Conservation (phyloP, 1,140 invertebrate species). For the Anastatus disparis region DNA sequence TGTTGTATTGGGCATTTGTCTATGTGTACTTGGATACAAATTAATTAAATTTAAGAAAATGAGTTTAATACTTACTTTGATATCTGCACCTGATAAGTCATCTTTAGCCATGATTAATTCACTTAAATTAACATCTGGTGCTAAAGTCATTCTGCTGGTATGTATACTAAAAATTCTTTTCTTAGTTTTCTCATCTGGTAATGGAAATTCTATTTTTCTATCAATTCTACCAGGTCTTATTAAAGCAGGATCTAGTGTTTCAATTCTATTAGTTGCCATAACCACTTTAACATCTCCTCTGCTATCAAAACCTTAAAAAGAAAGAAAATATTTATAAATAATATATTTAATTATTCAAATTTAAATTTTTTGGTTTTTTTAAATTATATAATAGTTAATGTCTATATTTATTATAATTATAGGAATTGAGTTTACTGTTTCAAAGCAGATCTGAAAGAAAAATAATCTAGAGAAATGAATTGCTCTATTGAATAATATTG, state of each 20-base stretch:
- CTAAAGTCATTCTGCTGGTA: conserved; percentile 97
- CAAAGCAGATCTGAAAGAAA: no score
- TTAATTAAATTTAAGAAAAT: no score
- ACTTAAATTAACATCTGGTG: conserved; percentile 96
- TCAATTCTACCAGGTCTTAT: conserved; percentile 99
- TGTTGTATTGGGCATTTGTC: no score
- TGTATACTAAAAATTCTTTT: conserved; percentile 98
- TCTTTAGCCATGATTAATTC: conserved; percentile 99
- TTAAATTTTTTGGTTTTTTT: no score
- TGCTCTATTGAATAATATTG: neutral
- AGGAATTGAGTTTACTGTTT: no score
- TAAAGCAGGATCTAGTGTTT: conserved; percentile 97
- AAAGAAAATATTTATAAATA: neutral
- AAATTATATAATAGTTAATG: no score
- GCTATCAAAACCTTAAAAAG: conserved; percentile 81
- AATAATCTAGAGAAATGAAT: no score
- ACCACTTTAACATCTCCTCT: conserved; percentile 87
- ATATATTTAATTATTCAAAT: no score
- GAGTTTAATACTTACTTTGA: conserved; percentile 73
- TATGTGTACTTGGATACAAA: no score
- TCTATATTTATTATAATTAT: no score
- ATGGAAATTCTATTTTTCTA: conserved; percentile 98
- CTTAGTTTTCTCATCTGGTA: conserved; percentile 99
- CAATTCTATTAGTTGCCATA: conserved; percentile 99
- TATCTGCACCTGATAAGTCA: conserved; percentile 97